phyloP scores from a whole-genome alignment of 2,113 vertebrate species.

The Mirounga angustirostris region DNA sequence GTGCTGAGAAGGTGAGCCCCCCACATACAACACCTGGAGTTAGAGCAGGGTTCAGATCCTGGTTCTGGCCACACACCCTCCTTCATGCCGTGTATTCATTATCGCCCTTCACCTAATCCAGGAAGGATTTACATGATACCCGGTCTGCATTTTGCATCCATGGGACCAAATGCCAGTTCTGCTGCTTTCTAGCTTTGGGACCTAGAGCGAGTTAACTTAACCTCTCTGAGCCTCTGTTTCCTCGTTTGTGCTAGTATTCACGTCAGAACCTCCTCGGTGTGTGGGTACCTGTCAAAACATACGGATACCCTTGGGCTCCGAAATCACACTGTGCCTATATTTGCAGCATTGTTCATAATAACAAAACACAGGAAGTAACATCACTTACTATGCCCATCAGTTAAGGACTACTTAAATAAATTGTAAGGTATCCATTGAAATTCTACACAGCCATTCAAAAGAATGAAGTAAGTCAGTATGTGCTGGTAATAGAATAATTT shows the following conservation, averaged over 20 bases:
- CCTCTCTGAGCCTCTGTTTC: not conserved
- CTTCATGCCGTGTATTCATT: not conserved
- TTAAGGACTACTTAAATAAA: not conserved
- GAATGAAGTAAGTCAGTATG: not conserved
- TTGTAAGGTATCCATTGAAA: not conserved
- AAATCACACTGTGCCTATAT: not conserved
- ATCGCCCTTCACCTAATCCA: not conserved
- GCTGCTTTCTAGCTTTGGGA: not conserved
- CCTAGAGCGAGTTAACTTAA: not conserved
- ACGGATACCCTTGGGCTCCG: not conserved
- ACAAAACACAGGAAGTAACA: not conserved
- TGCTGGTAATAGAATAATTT: not conserved
- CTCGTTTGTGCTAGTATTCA: not conserved
- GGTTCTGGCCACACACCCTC: not conserved
- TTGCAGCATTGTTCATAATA: not conserved
- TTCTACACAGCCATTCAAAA: not conserved
- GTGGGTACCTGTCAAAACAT: not conserved
- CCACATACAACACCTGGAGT: rapidly evolving
- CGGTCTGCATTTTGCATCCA: not conserved
- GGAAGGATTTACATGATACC: not conserved
- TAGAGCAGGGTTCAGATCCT: not conserved
- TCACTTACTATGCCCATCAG: not conserved
- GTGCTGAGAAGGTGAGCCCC: conserved; percentile 92
- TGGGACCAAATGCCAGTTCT: not conserved
- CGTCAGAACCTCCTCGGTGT: not conserved